Evolutionary conservation across 2,888 invertebrate species (phyloP).

Genomic region (Brassicogethes aeneus): DNA sequence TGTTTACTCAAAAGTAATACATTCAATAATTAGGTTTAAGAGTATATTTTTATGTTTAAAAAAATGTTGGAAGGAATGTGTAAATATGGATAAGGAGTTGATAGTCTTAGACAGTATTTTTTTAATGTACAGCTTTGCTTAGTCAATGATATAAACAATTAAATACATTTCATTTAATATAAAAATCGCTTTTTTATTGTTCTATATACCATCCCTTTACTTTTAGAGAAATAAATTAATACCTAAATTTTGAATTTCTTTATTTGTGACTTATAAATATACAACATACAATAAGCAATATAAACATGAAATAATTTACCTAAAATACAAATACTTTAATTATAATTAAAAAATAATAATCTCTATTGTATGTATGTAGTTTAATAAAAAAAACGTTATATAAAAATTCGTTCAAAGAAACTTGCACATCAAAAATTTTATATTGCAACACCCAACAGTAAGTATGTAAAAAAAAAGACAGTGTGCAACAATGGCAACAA

Average conservation of each 20-base stretch:
- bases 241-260: neutral
- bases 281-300: neutral
- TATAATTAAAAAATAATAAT: neutral
- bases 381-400: neutral
- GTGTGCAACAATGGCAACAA: neutral
- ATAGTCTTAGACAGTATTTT: conserved; percentile 40
- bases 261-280: neutral
- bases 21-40: conserved; percentile 35
- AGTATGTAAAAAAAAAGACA: neutral
- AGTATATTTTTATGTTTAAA: conserved; percentile 25
- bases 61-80: conserved; percentile 23
- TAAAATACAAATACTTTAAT: neutral
- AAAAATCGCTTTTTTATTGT: too few species aligned
- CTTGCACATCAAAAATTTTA: neutral
- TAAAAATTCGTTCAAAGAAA: neutral
- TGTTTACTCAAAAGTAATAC: conserved; percentile 10
- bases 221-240: too few species aligned
- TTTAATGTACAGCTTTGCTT: conserved; percentile 43
- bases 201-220: too few species aligned
- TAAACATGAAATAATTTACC: neutral
- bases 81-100: conserved; percentile 31
- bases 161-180: conserved; percentile 8
- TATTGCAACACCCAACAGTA: neutral
- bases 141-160: conserved; percentile 27
- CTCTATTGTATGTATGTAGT: neutral